Base-by-base conservation (phyloP, 1,140 invertebrate genomes). In the Stenopsyche tienmushanensis region DNA sequence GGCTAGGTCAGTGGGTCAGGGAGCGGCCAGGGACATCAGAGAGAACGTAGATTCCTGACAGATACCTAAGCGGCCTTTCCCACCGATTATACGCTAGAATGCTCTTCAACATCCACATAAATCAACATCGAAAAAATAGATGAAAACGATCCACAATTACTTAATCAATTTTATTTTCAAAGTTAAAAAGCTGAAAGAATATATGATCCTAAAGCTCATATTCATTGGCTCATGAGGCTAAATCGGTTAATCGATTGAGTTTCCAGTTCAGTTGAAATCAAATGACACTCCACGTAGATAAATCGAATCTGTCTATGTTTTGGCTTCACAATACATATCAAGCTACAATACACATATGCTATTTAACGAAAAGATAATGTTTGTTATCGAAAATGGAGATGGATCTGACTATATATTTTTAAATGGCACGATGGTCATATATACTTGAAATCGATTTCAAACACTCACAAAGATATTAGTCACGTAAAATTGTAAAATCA, bases 1-100 rank as follows among this genome's bases (percentile, higher is more conserved):
- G 34, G 20, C 34, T n/a, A 47, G 57, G 57, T 60, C 57, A 60
- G 21, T 60, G 57, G 57, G 57, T 60, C 57, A 60, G 9, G 54
- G 44, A 47, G 23, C 23, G 57, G 57, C 57, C 57, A 60, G 57
- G 44, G 57, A 17, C 42, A 45, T 42, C 15, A 15, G 1, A 1
- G 20, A 25, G 50, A 25, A 53, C 23, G 13, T 20, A 50, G 17
- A 18, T 9, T 5, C 17, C 5, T 21, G 21, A 18, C 9, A 10
- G 23, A 18, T 8, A 8, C 34, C 34, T 10, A 50, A 50, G 23
- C 3, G 17, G 23, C 17, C 21, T n/a, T 39, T 13, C 7, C 34
- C 34, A 13, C 23, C 13, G 13, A 20, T 21, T 18, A n/a, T 53
- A 26, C 17, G 1, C 3, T 45, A 45, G n/a, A 44, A 3, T 44